phyloP scores from a whole-genome alignment of 2,797 vertebrate species.

The Geotrypetes seraphini region DNA sequence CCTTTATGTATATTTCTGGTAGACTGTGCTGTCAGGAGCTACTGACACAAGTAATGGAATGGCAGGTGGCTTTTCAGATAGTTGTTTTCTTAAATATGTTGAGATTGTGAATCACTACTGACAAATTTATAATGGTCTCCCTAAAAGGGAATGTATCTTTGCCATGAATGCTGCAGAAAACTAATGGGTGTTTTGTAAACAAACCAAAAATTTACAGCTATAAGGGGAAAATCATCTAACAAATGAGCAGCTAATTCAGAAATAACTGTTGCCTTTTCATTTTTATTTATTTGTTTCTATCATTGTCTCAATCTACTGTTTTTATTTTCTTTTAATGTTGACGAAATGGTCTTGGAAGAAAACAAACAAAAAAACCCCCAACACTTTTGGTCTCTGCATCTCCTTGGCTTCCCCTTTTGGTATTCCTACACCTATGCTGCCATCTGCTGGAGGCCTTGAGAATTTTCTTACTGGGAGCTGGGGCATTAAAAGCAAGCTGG shows the following conservation, averaged over 20 bases:
- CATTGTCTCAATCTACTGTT: no score
- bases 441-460: slow-evolving; percentile 20
- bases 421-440: neutral
- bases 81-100: no score
- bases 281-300: no score
- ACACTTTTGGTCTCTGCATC: slow-evolving; percentile 23
- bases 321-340: no score
- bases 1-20: no score
- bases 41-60: no score
- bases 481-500: no score
- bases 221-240: no score
- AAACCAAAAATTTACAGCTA: neutral
- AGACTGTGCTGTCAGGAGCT: no score
- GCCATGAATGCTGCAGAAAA: slow-evolving; percentile 22
- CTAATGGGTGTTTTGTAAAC: neutral
- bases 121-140: slow-evolving; percentile 26
- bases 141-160: slow-evolving; percentile 26
- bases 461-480: slow-evolving; percentile 6
- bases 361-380: neutral
- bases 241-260: no score
- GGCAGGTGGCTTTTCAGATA: no score
- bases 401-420: slow-evolving; percentile 5
- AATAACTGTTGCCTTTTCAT: slow-evolving; percentile 19
- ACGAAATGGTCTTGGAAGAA: no score
- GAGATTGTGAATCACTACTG: slow-evolving; percentile 36